phyloP scores from a whole-genome alignment of 2,113 vertebrate species.

The Sciurus niger region DNA sequence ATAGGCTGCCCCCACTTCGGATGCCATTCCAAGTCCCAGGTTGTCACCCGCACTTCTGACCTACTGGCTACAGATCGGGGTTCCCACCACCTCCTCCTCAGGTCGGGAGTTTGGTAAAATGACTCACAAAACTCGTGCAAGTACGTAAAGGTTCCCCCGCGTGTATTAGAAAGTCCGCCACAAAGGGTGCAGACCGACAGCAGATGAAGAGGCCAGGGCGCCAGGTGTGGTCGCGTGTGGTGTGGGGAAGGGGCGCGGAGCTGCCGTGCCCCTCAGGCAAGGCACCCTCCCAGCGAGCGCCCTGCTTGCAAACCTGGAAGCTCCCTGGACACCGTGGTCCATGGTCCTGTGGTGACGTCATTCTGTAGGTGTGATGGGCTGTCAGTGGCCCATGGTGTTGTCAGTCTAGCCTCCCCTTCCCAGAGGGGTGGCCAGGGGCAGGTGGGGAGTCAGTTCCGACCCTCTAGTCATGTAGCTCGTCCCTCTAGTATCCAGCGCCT shows the following conservation, averaged over 20 bases:
- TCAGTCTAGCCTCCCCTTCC: not conserved
- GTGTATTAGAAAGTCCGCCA: not conserved
- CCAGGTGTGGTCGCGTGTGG: not conserved
- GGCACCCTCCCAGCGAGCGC: too few relatives aligned
- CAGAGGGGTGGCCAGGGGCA: not conserved
- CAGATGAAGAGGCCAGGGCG: not conserved
- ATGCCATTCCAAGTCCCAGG: not conserved
- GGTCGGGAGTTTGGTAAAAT: not conserved
- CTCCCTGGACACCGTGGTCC: not conserved
- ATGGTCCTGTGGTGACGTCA: too few relatives aligned
- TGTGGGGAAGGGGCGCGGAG: too few relatives aligned
- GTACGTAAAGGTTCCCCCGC: too few relatives aligned
- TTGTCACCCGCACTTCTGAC: not conserved
- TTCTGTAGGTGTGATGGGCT: not conserved
- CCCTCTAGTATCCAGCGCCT: not conserved
- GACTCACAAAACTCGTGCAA: not conserved
- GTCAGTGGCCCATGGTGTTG: not conserved
- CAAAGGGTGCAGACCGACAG: not conserved
- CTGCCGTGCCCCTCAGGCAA: accelerated
- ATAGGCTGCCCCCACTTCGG: not conserved
- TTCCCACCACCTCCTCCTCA: not conserved
- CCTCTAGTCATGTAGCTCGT: not conserved
- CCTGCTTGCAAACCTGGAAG: not conserved
- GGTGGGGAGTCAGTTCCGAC: not conserved
- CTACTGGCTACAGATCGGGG: not conserved